These are phyloP conservation scores for Charanyca ferruginea DNA, from an alignment of 2,888 invertebrate species.

Conservation along the genomic window DNA sequence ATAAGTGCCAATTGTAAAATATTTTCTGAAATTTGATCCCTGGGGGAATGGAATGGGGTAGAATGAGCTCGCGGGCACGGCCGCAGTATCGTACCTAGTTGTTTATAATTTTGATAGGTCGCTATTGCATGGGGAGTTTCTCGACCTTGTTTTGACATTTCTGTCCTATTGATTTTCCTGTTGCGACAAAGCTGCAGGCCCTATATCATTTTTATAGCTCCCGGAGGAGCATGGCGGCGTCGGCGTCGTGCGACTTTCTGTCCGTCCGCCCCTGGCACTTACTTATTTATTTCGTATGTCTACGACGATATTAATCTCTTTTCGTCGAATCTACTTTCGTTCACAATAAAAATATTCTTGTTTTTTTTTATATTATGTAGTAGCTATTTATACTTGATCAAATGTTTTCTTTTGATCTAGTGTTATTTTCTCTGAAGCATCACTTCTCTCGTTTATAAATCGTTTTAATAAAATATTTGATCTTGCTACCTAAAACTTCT, in stretches of 20 bases:
- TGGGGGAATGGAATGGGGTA: constrained; percentile 29
- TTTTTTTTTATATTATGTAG: no score
- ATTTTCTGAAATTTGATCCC: constrained; percentile 48
- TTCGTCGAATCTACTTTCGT: constrained; percentile 56
- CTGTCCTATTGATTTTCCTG: constrained; percentile 79
- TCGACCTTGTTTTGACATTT: constrained; percentile 80
- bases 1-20: constrained; percentile 36
- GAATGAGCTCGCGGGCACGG: constrained; percentile 28
- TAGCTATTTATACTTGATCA: constrained; percentile 36
- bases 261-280: constrained; percentile 75
- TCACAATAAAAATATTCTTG: constrained; percentile 43
- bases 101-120: constrained; percentile 61
- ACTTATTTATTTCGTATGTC: constrained; percentile 79
- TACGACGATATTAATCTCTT: constrained; percentile 72
- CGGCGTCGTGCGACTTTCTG: constrained; percentile 75
- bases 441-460: constrained; percentile 13
- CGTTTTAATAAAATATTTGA: constrained; percentile 20
- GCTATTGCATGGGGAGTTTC: constrained; percentile 63
- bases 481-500: constrained; percentile 28
- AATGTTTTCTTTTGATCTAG: constrained; percentile 47
- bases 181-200: constrained; percentile 75
- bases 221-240: constrained; percentile 73
- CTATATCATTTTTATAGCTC: constrained; percentile 85
- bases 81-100: constrained; percentile 30
- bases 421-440: constrained; percentile 12